Evolutionary conservation across 2,113 vertebrate species (phyloP), one percentile per base, ranked within the genome.

Genomic region (Nannobrachium achirus): DNA sequence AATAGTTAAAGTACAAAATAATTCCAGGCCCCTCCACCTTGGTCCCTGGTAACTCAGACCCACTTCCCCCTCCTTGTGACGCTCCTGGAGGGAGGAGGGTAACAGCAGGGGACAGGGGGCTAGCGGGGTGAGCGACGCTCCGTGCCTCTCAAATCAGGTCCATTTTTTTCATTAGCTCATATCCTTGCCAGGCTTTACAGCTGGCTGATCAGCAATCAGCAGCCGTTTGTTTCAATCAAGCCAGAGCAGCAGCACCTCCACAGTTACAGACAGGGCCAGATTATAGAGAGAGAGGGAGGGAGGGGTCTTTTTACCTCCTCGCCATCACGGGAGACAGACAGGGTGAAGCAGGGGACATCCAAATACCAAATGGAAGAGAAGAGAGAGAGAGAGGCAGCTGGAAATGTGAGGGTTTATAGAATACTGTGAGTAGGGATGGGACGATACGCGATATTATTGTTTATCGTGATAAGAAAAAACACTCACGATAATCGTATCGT

Each of bases 191-290:
- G 93, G 92, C 94, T 96, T 95, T 95, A 94, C 94, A 95, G 94
- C 91, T 93, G 95, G 95, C 94, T 95, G 94, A 93, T 93, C 94
- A 92, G 94, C 94, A 94, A 95, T 95, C 95, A 96, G 94, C 88
- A 90, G 92, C 87, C 91, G 95, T 95, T 95, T 95, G 94, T 94
- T 95, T 95, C 95, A 94, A 94, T 95, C 95, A 93, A 92, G 92
- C 80, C 44, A 75, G 81, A 83, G 90, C 82, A 81, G 90, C 91
- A 75, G 89, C 92, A 93, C 94, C 93, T 94, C 90, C 93, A 94
- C 93, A 90, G 92, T 93, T 94, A 92, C 89, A 92, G 93, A 90
- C 89, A 88, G 88, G 85, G 73, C 82, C 86, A 83, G 88, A 89
- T 89, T 91, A 91, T 81, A 75, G 78, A 10, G 15, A 81, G 75